phyloP scores from a whole-genome alignment of 2,888 invertebrate species.

The Tipula confusa region DNA sequence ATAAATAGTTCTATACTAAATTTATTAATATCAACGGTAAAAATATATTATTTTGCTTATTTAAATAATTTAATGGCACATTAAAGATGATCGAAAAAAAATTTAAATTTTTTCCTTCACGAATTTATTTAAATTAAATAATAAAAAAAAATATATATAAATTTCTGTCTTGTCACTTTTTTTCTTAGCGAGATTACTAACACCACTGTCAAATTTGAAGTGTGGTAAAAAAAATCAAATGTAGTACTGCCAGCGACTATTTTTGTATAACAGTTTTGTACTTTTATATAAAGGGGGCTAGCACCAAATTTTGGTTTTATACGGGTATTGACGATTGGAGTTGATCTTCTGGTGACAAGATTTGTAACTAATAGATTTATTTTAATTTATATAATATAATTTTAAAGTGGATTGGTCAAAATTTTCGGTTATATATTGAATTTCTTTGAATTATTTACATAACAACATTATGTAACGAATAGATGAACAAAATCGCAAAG shows the following conservation, averaged over 20 bases:
- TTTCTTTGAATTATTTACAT: not conserved
- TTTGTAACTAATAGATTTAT: too few relatives aligned
- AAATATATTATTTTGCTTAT: not conserved
- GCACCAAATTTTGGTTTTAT: not conserved
- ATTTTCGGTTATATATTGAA: too few relatives aligned
- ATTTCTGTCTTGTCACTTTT: conserved; percentile 28
- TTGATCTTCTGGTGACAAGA: too few relatives aligned
- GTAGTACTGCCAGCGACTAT: not conserved
- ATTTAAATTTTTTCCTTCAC: not conserved
- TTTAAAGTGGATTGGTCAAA: too few relatives aligned
- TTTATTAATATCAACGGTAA: not conserved
- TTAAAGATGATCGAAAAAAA: not conserved
- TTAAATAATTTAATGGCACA: conserved; percentile 25
- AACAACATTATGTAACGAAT: too few relatives aligned
- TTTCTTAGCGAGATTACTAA: conserved; percentile 7
- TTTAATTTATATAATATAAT: too few relatives aligned
- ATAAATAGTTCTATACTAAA: not conserved
- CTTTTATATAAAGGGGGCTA: not conserved
- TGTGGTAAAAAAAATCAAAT: not conserved
- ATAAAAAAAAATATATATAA: too few relatives aligned
- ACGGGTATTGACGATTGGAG: not conserved
- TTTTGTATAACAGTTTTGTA: not conserved
- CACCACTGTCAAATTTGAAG: conserved; percentile 13
- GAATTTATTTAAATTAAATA: not conserved
- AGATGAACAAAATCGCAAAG: too few relatives aligned